These are phyloP conservation scores for Neosilurus mollespiculum DNA, from an alignment of 2,797 vertebrate genomes.

Conservation along the genomic window DNA sequence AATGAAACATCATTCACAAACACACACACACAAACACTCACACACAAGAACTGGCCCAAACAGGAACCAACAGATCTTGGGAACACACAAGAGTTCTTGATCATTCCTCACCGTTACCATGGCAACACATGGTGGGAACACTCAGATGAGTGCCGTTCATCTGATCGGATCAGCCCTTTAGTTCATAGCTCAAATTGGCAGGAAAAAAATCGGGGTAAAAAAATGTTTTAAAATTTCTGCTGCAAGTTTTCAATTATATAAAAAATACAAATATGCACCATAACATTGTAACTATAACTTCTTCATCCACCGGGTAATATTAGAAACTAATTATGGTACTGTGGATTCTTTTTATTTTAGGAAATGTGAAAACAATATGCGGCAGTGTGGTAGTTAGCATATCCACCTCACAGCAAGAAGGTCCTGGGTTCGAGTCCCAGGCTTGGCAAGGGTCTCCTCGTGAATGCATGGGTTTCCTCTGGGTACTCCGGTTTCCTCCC, in stretches of 20 bases:
- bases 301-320: too few relatives aligned
- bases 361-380: not conserved
- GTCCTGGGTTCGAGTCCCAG: too few relatives aligned
- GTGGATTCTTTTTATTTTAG: not conserved
- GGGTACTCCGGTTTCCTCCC: too few relatives aligned
- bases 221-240: not conserved
- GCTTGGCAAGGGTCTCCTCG: too few relatives aligned
- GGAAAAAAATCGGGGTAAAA: not conserved
- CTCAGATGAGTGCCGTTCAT: not conserved
- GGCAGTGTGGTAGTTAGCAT: too few relatives aligned
- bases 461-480: too few relatives aligned
- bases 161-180: not conserved
- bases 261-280: not conserved
- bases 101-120: not conserved
- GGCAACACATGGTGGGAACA: not conserved
- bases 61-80: conserved; percentile 42
- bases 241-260: not conserved
- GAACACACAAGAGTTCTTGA: not conserved
- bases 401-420: too few relatives aligned
- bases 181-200: not conserved
- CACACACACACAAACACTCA: not conserved
- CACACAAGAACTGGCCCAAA: not conserved
- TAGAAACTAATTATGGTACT: not conserved
- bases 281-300: not conserved
- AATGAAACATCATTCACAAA: not conserved